These are phyloP conservation scores for Drosophila kanapiae DNA, from an alignment of 1,140 invertebrate genomes.

Conservation along the genomic window DNA sequence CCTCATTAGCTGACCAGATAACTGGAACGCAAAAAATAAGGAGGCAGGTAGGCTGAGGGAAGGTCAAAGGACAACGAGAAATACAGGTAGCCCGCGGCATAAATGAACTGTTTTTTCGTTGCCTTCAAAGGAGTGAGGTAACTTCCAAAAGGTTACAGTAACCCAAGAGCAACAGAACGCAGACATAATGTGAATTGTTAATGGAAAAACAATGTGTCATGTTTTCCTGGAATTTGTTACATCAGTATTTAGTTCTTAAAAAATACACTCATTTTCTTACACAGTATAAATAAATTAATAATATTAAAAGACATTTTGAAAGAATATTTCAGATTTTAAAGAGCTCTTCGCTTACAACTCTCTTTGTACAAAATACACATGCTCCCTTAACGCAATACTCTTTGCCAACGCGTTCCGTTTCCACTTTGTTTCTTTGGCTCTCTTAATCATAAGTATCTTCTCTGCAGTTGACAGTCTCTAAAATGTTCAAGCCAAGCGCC, in stretches of 20 bases:
- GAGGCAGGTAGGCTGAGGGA: conserved; percentile 2
- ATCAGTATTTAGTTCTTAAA: background rate
- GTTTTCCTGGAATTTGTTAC: background rate
- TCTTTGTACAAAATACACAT: background rate
- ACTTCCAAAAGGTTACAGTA: background rate
- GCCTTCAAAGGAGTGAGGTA: conserved; percentile 21
- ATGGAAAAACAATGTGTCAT: background rate
- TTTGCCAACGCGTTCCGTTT: conserved; percentile 19
- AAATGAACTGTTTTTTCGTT: conserved; percentile 31
- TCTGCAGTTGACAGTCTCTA: background rate
- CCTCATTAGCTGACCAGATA: conserved; percentile 34
- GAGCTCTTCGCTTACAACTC: background rate
- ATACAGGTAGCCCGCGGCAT: conserved; percentile 28
- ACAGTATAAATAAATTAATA: background rate
- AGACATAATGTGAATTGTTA: background rate
- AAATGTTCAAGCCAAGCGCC: background rate
- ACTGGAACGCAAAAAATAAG: conserved; percentile 19
- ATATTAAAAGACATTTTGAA: too few species aligned
- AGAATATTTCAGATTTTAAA: background rate
- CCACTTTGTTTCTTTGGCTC: conserved; percentile 23
- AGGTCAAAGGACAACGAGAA: background rate
- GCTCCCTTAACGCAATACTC: conserved; percentile 4
- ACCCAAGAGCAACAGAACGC: background rate
- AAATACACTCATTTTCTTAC: background rate
- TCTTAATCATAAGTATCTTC: background rate